phyloP scores from a whole-genome alignment of 2,888 invertebrate species.

The Lepidochrysops patricia region DNA sequence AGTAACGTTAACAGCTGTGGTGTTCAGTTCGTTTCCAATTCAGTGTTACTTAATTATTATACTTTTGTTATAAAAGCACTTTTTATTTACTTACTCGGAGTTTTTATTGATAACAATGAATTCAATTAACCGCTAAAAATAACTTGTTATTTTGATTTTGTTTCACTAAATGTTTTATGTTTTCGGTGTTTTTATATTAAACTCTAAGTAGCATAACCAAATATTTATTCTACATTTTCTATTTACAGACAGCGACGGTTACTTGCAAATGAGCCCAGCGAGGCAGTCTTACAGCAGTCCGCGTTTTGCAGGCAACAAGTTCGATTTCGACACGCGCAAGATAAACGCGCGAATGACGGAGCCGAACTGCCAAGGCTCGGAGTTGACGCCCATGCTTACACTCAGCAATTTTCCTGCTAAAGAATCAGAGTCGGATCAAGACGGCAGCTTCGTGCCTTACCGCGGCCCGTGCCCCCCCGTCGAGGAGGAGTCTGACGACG shows the following conservation, averaged over 20 bases:
- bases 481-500: slow-evolving; percentile 59
- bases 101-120: too few relatives aligned
- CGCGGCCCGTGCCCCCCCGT: slow-evolving; percentile 50
- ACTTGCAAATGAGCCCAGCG: slow-evolving; percentile 77
- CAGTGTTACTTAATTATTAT: too few relatives aligned
- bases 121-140: neutral
- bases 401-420: slow-evolving; percentile 51
- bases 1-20: too few relatives aligned
- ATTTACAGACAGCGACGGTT: slow-evolving; percentile 68
- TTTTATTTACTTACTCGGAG: too few relatives aligned
- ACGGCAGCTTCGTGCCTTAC: slow-evolving; percentile 45
- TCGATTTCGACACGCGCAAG: slow-evolving; percentile 66
- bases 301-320: slow-evolving; percentile 53
- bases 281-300: slow-evolving; percentile 71
- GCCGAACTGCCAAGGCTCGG: slow-evolving; percentile 47
- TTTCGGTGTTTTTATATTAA: too few relatives aligned
- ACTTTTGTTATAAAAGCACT: too few relatives aligned
- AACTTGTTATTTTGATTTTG: neutral
- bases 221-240: slow-evolving; percentile 2
- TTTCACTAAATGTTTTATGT: neutral
- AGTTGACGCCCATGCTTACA: slow-evolving; percentile 72
- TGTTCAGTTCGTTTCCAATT: too few relatives aligned
- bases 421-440: slow-evolving; percentile 57
- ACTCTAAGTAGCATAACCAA: too few relatives aligned
- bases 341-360: slow-evolving; percentile 40